A percentile compares a stretch with the other conserved stretches of the same genome.
These are phyloP conservation scores for Fragum whitleyi DNA, from an alignment of 2,888 invertebrate genomes.

Conservation along the genomic window DNA sequence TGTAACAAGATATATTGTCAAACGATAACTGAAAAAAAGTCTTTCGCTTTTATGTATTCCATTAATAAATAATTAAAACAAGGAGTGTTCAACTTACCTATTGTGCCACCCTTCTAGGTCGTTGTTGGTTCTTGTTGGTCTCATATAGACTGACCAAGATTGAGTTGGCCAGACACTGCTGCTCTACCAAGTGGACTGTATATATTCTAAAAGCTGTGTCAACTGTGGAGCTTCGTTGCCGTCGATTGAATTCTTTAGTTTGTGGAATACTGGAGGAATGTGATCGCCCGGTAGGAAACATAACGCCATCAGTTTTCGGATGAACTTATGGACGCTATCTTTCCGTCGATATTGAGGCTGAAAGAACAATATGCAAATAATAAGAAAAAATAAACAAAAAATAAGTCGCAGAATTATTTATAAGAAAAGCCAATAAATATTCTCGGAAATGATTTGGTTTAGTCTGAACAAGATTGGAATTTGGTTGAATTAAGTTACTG, in stretches of 20 bases:
- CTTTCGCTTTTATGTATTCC: no score
- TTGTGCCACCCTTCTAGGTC: background rate
- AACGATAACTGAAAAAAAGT: background rate
- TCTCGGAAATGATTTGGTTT: no score
- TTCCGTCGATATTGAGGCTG: background rate
- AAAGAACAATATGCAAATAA: background rate
- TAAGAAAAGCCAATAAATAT: no score
- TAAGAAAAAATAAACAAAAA: background rate
- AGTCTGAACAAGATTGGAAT: no score
- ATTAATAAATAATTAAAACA: background rate
- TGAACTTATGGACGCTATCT: background rate
- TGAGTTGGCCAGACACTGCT: background rate
- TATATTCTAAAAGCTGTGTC: background rate
- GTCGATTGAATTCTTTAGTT: slow-evolving; percentile 10
- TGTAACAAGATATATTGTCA: background rate
- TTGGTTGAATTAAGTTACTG: no score
- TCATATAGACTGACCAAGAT: background rate
- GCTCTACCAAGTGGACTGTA: background rate
- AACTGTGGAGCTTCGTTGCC: background rate
- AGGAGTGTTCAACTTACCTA: background rate
- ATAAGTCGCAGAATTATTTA: no score
- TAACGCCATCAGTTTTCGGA: background rate
- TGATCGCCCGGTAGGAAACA: slow-evolving; percentile 39
- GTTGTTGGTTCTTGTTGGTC: background rate
- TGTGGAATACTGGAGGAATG: slow-evolving; percentile 34